Conservation (phyloP, 2,888 invertebrate genomes). For the Clunio marinus region DNA sequence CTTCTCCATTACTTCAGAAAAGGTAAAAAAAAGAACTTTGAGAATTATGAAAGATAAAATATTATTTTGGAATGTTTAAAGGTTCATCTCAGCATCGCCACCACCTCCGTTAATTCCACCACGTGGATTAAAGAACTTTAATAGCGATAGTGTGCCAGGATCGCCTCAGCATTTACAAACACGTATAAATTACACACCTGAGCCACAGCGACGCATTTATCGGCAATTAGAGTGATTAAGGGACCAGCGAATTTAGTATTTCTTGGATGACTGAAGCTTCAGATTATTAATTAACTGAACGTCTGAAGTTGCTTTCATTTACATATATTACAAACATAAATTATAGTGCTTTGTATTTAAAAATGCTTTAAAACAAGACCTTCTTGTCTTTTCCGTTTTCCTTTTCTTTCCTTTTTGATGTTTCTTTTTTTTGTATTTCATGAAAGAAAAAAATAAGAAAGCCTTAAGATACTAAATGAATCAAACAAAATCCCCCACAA, state of each 20-base stretch:
- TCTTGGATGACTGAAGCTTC: too few relatives aligned
- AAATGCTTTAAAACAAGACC: too few relatives aligned
- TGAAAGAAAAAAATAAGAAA: background rate
- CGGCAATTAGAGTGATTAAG: too few relatives aligned
- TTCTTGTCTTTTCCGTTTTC: background rate
- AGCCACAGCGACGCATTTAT: conserved; percentile 56
- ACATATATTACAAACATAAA: too few relatives aligned
- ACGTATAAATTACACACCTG: conserved; percentile 59
- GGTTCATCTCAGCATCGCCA: conserved; percentile 53
- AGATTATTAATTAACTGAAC: background rate
- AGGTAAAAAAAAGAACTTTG: conserved; percentile 49
- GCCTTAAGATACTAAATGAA: background rate
- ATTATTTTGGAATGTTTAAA: conserved; percentile 46
- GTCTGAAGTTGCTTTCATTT: conserved; percentile 4
- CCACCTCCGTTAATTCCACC: conserved; percentile 51
- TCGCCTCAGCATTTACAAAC: conserved; percentile 64
- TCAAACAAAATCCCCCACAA: too few relatives aligned
- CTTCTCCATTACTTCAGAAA: conserved; percentile 56
- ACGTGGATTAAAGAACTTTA: conserved; percentile 49
- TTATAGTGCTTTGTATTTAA: conserved; percentile 13
- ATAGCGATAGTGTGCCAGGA: conserved; percentile 65
- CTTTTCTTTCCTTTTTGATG: background rate
- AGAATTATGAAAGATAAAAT: conserved; percentile 41
- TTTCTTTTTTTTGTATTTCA: background rate
- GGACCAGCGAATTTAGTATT: conserved; percentile 7